Evolutionary conservation across 2,888 invertebrate species (phyloP).

Genomic region (Teinopalpus imperialis): DNA sequence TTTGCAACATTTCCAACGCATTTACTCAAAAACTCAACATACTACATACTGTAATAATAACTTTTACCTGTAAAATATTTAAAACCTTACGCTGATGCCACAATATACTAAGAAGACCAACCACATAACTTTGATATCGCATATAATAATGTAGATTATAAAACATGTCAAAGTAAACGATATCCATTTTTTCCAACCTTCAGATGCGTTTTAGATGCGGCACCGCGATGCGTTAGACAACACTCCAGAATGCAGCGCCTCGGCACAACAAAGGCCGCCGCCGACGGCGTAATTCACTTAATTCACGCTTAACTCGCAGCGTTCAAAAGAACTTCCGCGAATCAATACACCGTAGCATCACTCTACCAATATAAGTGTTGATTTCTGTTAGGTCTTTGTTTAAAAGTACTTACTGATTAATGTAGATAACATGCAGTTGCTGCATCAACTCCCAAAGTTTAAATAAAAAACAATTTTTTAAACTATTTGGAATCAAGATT

Average conservation of each 20-base stretch:
- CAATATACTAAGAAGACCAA: too few relatives aligned
- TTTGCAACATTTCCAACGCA: too few relatives aligned
- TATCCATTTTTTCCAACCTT: constrained; percentile 48
- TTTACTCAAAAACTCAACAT: too few relatives aligned
- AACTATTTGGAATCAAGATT: too few relatives aligned
- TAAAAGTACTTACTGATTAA: too few relatives aligned
- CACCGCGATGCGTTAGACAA: constrained; percentile 69
- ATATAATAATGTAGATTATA: background rate
- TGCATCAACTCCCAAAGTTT: too few relatives aligned
- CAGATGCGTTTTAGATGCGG: constrained; percentile 59
- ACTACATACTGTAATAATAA: too few relatives aligned
- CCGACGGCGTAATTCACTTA: constrained; percentile 73
- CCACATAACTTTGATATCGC: too few relatives aligned
- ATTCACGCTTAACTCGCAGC: constrained; percentile 48
- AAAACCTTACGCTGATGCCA: too few relatives aligned
- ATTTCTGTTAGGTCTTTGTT: background rate
- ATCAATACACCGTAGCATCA: constrained; percentile 37
- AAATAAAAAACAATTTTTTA: too few relatives aligned
- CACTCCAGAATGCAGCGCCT: constrained; percentile 43
- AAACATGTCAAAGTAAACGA: constrained; percentile 30
- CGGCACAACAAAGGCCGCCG: constrained; percentile 41
- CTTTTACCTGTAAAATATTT: too few relatives aligned
- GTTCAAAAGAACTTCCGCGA: constrained; percentile 48
- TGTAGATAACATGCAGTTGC: too few relatives aligned
- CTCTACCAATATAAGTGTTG: constrained; percentile 1